Conservation (phyloP, 2,113 vertebrate genomes). For the Oriolus oriolus region DNA sequence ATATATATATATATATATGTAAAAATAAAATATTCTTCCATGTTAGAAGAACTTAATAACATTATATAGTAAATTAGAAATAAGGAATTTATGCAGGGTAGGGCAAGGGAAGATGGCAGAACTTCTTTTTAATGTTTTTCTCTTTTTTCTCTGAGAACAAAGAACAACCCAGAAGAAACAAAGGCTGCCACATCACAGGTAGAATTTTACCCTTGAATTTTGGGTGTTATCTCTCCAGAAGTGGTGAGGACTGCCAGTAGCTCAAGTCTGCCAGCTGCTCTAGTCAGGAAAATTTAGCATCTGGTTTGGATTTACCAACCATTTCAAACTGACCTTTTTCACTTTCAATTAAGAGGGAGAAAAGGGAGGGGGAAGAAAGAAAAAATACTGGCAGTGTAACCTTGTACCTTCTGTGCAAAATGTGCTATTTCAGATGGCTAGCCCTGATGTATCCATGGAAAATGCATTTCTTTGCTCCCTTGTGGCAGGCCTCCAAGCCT, state of each 20-base stretch:
- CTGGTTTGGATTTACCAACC: background rate
- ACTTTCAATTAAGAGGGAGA: background rate
- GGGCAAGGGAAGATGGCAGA: background rate
- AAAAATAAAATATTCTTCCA: background rate
- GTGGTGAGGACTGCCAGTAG: background rate
- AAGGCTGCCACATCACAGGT: background rate
- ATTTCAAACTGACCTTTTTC: background rate
- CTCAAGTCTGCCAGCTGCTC: background rate
- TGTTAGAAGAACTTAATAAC: background rate
- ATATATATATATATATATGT: background rate
- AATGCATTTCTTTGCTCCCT: background rate
- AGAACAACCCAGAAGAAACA: background rate
- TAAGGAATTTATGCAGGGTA: background rate
- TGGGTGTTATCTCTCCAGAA: background rate
- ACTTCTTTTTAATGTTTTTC: rapidly evolving
- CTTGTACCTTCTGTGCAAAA: background rate
- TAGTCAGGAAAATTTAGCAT: background rate
- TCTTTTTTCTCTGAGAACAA: background rate
- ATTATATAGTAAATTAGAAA: background rate
- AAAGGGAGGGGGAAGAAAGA: background rate
- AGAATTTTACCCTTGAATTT: background rate
- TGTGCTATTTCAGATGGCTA: background rate
- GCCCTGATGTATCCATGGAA: background rate
- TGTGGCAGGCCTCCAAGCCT: background rate
- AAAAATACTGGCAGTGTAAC: background rate